A percentile compares a stretch with the other conserved stretches of the same genome.
phyloP scores from a whole-genome alignment of 1,140 invertebrate species.

The Tigriopus japonicus region DNA sequence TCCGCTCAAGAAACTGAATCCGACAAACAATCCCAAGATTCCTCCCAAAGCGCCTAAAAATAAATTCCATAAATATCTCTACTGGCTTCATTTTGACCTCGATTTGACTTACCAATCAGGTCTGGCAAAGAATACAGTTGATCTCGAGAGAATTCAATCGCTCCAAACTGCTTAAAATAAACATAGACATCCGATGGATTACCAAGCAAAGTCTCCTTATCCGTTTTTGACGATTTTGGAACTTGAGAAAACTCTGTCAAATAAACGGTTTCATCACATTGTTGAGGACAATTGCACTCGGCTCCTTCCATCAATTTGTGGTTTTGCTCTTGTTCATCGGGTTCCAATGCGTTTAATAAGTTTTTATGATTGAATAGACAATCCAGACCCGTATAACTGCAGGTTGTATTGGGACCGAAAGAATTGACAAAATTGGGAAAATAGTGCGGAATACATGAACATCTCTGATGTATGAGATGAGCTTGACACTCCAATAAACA shows the following conservation, averaged over 20 bases:
- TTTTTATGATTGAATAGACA: background rate
- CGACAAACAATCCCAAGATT: background rate
- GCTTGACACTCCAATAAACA: background rate
- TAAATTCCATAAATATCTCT: background rate
- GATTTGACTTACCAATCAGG: background rate
- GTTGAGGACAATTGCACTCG: background rate
- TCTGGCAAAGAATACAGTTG: background rate
- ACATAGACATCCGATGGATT: background rate
- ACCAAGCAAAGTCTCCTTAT: background rate
- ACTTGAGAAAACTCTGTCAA: too few species aligned
- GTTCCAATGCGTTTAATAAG: background rate
- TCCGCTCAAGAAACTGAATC: background rate
- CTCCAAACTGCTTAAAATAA: background rate
- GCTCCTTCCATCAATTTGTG: background rate
- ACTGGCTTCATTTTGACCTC: too few species aligned
- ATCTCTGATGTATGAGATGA: background rate
- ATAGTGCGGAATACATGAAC: background rate
- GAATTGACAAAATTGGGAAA: background rate
- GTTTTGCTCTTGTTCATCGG: background rate
- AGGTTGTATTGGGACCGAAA: background rate
- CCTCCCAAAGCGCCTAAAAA: background rate
- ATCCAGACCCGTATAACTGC: background rate
- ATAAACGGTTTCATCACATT: too few species aligned
- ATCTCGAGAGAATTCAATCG: background rate
- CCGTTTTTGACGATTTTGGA: too few species aligned